Evolutionary conservation across 2,797 vertebrate genomes (phyloP), one percentile per base, ranked within the genome.

Genomic region (Brotula barbata): DNA sequence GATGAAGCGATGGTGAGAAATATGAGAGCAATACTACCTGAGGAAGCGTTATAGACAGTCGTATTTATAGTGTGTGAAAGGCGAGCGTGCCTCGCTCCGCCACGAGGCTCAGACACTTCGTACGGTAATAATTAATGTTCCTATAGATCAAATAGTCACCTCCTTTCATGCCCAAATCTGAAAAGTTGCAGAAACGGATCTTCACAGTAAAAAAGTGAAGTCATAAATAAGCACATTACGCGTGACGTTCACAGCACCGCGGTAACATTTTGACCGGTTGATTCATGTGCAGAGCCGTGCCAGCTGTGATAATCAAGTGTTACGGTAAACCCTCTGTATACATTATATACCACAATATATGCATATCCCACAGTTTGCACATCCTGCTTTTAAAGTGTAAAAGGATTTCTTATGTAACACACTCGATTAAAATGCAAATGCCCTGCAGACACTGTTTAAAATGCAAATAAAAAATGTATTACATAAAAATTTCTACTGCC

Each of bases 61-160:
- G n/a, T n/a, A n/a, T n/a, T n/a, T n/a, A n/a, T n/a, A n/a, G n/a
- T n/a, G n/a, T n/a, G n/a, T n/a, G n/a, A n/a, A n/a, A n/a, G n/a
- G n/a, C n/a, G n/a, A n/a, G n/a, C n/a, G n/a, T n/a, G n/a, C n/a
- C n/a, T n/a, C n/a, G n/a, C n/a, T n/a, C n/a, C n/a, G n/a, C n/a
- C n/a, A n/a, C n/a, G n/a, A n/a, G n/a, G n/a, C n/a, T n/a, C n/a
- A n/a, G n/a, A n/a, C n/a, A n/a, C n/a, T n/a, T 69, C 55, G 75
- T 58, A 41, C 21, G 58, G 49, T 11, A 50, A 76, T 74, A 70
- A 80, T 74, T 77, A 16, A 75, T 37, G 39, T 51, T 77, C 61
- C 78, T 81, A 46, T 22, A 71, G 72, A 80, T 64, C 58, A 68
- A 75, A 76, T 40, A 41, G 50, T 73, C 71, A 54, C 57, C 62